Evolutionary conservation across 2,113 vertebrate genomes (phyloP).

Genomic region (Chroicocephalus ridibundus): DNA sequence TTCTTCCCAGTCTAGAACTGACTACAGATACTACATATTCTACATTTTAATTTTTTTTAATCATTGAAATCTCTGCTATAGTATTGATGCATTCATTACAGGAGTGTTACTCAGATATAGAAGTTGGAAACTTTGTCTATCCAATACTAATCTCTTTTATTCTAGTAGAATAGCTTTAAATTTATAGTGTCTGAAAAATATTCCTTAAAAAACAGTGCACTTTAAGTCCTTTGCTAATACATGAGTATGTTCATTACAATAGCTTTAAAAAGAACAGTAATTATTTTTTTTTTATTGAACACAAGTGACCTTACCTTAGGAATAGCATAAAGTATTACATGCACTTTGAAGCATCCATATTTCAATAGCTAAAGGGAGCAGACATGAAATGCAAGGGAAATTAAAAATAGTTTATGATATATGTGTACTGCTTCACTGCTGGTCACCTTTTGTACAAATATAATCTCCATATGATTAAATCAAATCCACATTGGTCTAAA

Average conservation of each 20-base stretch:
- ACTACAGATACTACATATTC: background rate
- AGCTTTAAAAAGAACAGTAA: background rate
- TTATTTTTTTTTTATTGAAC: background rate
- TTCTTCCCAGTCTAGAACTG: background rate
- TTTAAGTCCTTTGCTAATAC: background rate
- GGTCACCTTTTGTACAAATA: conserved; percentile 28
- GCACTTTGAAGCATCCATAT: background rate
- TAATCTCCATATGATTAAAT: conserved; percentile 8
- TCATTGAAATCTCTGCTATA: background rate
- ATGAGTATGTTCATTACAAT: background rate
- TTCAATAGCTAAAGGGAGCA: background rate
- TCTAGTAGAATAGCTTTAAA: background rate
- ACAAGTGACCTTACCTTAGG: background rate
- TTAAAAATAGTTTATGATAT: background rate
- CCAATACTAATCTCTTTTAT: background rate
- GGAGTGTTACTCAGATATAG: background rate
- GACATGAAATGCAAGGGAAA: background rate
- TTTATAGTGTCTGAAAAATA: background rate
- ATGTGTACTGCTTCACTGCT: background rate
- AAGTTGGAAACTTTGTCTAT: background rate
- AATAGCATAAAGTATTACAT: background rate
- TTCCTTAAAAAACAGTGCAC: background rate
- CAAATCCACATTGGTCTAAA: background rate
- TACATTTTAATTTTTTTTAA: background rate
- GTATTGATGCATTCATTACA: background rate